Evolutionary conservation across 2,113 vertebrate species (phyloP), one percentile per base, ranked within the genome.

Genomic region (Oryzias melastigma): DNA sequence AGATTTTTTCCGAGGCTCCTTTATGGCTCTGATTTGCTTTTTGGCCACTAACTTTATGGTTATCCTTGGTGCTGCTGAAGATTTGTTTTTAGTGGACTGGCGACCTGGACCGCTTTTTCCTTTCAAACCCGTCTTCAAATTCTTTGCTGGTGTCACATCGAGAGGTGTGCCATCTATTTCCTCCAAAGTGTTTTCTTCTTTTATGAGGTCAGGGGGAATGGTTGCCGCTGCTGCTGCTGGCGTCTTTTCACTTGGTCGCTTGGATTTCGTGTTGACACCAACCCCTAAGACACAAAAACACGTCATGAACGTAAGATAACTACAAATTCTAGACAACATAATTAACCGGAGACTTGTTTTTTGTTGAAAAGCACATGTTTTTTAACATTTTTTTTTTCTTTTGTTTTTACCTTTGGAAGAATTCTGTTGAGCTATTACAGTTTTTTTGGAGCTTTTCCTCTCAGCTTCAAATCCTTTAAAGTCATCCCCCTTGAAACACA

Each of bases 391-490:
- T 22, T 15, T 19, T 43, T 25, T n/a, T 20, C 2, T 7, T 35
- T 47, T n/a, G 4, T 53, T 5, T 88, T 92, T 89, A 96, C 94
- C 91, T 94, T 91, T 95, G 68, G 87, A 88, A 80, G 92, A 92
- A 67, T 92, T 92, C 70, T 93, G 88, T 74, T 91, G 89, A 15
- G 87, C 83, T 50, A 86, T 87, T 63, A 81, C 58, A 19, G 88
- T 81, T 79, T 85, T 88, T 73, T 85, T 89, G 72, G 77, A 80
- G 57, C 83, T 61, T 78, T 89, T 89, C 66, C 89, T 91, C 60
- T 93, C 91, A 71, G 89, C 85, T 80, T 89, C 92, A 91, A 96
- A 96, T 73, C 94, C 95, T 91, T 75, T 86, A 82, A 95, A 95
- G 69, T 92, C 92, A 65, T 94, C 93, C 71, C 93, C 91, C 90